phyloP scores from a whole-genome alignment of 2,113 vertebrate species.

The Limanda limanda region DNA sequence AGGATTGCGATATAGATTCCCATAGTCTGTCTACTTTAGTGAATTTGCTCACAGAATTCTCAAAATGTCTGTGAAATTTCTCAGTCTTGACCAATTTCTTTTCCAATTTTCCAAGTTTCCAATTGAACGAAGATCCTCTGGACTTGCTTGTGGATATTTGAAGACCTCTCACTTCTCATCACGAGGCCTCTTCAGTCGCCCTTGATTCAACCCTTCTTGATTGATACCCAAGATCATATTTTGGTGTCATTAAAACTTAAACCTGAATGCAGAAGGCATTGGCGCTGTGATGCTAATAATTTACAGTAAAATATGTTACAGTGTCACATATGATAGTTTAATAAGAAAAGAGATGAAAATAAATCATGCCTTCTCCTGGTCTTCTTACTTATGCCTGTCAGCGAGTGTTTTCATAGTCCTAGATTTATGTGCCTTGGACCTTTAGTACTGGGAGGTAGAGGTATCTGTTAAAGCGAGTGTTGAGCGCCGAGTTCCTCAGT shows the following conservation, averaged over 20 bases:
- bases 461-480: constrained; percentile 56
- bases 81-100: too few species aligned
- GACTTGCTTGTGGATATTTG: too few species aligned
- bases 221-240: background rate
- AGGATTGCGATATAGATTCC: too few species aligned
- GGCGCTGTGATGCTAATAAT: background rate
- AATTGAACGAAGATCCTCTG: too few species aligned
- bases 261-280: background rate
- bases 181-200: too few species aligned
- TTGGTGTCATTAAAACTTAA: constrained; percentile 12
- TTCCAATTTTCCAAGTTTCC: too few species aligned
- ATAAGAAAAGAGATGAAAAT: constrained; percentile 44
- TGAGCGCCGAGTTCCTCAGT: constrained; percentile 45
- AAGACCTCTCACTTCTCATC: background rate
- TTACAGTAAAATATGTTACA: background rate
- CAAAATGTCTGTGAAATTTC: too few species aligned
- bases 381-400: constrained; percentile 48
- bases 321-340: constrained; percentile 45
- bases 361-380: constrained; percentile 35
- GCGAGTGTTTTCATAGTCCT: constrained; percentile 49
- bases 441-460: constrained; percentile 42
- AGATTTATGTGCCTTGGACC: constrained; percentile 50
- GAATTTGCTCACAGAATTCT: too few species aligned
- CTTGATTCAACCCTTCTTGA: background rate
- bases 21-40: too few species aligned